Percentiles rank a stretch among this genome's conserved stretches.
These are phyloP conservation scores for Coelopa pilipes DNA, from an alignment of 2,888 invertebrate genomes.

Conservation along the genomic window DNA sequence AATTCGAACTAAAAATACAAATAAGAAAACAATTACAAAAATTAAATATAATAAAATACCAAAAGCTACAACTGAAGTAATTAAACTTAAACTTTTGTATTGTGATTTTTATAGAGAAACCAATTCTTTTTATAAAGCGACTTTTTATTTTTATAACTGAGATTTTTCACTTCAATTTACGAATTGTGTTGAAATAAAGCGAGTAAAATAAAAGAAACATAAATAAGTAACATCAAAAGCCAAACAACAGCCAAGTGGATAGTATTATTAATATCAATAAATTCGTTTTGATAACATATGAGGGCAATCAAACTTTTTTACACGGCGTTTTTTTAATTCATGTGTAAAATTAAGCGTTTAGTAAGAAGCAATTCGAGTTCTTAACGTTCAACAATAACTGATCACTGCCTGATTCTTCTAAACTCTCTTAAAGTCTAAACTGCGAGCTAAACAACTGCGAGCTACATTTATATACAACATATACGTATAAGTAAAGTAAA, in stretches of 20 bases:
- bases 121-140: constrained; percentile 41
- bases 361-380: not conserved
- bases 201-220: constrained; percentile 33
- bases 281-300: constrained; percentile 15
- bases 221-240: constrained; percentile 11
- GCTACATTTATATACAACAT: not conserved
- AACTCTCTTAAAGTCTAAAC: not conserved
- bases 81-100: constrained; percentile 38
- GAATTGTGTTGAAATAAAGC: constrained; percentile 23
- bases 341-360: constrained; percentile 17
- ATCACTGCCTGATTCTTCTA: constrained; percentile 28
- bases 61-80: constrained; percentile 3
- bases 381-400: not conserved
- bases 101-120: constrained; percentile 38
- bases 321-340: constrained; percentile 19
- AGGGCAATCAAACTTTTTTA: constrained; percentile 38
- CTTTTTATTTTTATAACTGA: constrained; percentile 38
- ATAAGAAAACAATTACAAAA: not conserved
- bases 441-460: no score
- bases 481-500: not conserved
- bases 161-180: constrained; percentile 22
- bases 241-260: no score
- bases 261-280: no score
- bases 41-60: not conserved
- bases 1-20: not conserved